Base-by-base conservation (phyloP, 2,888 invertebrate species). In the Agonopterix arenella region DNA sequence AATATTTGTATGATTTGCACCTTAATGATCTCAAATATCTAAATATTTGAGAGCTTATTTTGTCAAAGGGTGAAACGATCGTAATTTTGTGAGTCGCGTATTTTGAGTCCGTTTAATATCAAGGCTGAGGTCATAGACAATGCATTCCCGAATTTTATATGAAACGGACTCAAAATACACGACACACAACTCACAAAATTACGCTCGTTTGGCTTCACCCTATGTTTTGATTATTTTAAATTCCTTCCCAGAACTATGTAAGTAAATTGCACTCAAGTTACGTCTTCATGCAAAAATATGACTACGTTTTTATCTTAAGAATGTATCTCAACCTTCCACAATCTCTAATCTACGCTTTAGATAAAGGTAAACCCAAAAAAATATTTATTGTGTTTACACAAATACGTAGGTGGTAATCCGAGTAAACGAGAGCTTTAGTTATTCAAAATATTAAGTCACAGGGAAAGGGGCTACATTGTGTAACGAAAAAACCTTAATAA, bases 341-440 rank as follows among this genome's bases (percentile, higher is more conserved):
- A 84, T 83, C 82, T 77, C 51, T 54, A 57, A 78, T 80, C 80
- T 73, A 56, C 66, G 62, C 63, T 64, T 60, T 45, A 73, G 76
- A 84, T 79, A 81, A 83, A 74, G 72, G 62, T 68, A 60, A 53
- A 45, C 55, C 68, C 72, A 84, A 85, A 85, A n/a, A 84, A 83
- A 76, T 77, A 84, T 83, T 84, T 81, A 88, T 89, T 88, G 84
- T 88, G 85, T 89, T 88, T 88, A 84, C 77, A 82, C 81, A 84
- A 88, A 86, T 82, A 82, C 81, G 88, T 88, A 83, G 85, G 85
- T 81, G 86, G 89, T 88, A 89, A 89, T 79, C 76, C 70, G 84
- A 86, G 80, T 54, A 28, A 64, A 70, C 59, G 52, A 48, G 61
- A 59, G 59, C 56, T 45, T 60, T 59, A 66, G 60, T 66, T 72